phyloP scores from a whole-genome alignment of 2,888 invertebrate genomes.

The Busseola fusca region DNA sequence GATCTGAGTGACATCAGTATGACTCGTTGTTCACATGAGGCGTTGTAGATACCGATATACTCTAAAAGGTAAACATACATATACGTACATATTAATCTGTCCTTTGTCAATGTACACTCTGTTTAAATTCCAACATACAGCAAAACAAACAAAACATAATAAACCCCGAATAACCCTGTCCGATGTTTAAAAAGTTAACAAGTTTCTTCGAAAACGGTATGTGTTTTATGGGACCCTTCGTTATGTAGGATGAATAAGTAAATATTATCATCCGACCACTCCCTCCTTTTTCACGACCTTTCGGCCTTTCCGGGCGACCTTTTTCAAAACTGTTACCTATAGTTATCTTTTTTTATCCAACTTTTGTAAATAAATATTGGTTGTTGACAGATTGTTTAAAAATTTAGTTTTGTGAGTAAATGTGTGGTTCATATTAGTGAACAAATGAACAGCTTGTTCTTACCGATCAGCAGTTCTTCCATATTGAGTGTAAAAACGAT shows the following conservation, averaged over 20 bases:
- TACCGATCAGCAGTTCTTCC: not conserved
- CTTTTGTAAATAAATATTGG: not conserved
- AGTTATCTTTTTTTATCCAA: not conserved
- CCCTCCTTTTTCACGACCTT: not conserved
- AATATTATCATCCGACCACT: constrained; percentile 22
- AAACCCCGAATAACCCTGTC: not conserved
- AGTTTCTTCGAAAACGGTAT: constrained; percentile 16
- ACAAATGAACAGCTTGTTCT: not conserved
- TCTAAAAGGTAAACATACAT: not conserved
- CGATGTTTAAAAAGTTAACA: constrained; percentile 27
- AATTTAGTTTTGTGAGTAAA: not conserved
- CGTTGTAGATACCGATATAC: too few relatives aligned
- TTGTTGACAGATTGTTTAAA: not conserved
- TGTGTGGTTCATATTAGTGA: too few relatives aligned
- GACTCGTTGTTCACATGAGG: too few relatives aligned
- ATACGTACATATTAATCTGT: not conserved
- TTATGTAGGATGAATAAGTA: constrained; percentile 22
- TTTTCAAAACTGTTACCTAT: constrained; percentile 20
- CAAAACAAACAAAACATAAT: constrained; percentile 24
- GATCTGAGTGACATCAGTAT: too few relatives aligned
- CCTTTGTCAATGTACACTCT: not conserved
- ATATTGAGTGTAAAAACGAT: too few relatives aligned
- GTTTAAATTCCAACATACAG: constrained; percentile 1
- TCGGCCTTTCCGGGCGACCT: not conserved
- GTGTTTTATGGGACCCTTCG: constrained; percentile 21